Base-by-base conservation (phyloP, 2,797 vertebrate genomes). In the Pogoniulus pusillus region DNA sequence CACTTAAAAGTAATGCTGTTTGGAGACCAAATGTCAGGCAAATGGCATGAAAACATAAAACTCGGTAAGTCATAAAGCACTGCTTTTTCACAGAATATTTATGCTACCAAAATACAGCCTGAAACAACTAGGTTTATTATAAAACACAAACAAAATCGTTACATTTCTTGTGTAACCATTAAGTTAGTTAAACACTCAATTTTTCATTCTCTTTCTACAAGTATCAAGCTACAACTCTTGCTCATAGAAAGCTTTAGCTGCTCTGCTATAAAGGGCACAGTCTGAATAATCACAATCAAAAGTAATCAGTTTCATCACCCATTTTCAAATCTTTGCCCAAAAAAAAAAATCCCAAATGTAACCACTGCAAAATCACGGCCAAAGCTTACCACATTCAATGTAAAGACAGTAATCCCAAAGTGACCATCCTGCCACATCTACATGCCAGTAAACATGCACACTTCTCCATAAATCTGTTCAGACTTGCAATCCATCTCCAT, bases 11-110 rank as follows among this genome's bases (percentile, higher is more conserved):
- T 83, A 95, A 96, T 86, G 64, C 66, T 95, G 89, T 75, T 96
- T 96, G 89, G 92, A 97, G 96, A 97, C 91, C 93, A 97, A 97
- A 96, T 93, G 89, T 93, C 97, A 97, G 68, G 82, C 64, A 96
- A 97, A 97, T 93, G 79, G 49, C 92, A 97, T 32, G 62, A 94
- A 97, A 97, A 97, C 71, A 59, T 51, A 96, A 86, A 96, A 94
- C 90, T 95, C 39, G 6, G 47, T 57, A 95, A 97, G 86, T 91
- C 69, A 91, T 94, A 95, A 93, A 95, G 16, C 27, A 75, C 91
- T 94, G 76, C 39, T 91, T 92, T 91, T 91, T 91, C 92, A 96
- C 55, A 90, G 87, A 93, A 95, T 75, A 93, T 94, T 94, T 94
- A 65, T 57, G 86, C 73, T 90, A 91, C n/a, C 69, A 85, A 94